phyloP scores from a whole-genome alignment of 2,888 invertebrate genomes.

The Melieria crassipennis region DNA sequence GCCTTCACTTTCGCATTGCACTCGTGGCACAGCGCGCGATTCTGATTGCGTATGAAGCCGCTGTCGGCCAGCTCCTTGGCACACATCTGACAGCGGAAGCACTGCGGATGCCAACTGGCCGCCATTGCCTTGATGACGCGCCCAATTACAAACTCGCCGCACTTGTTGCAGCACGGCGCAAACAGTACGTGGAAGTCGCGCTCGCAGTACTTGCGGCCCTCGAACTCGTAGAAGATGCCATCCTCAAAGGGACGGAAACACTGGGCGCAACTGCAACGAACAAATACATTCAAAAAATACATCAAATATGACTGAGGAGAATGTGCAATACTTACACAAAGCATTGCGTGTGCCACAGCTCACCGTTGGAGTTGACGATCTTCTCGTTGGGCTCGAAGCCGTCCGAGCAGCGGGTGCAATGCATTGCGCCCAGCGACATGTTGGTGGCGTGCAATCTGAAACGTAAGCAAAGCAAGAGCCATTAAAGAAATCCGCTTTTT shows the following conservation, averaged over 20 bases:
- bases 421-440: conserved; percentile 92
- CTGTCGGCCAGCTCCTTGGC: conserved; percentile 91
- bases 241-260: conserved; percentile 98
- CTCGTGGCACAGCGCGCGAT: conserved; percentile 88
- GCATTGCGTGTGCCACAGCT: conserved; percentile 98
- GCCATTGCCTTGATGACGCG: conserved; percentile 99
- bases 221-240: conserved; percentile 98
- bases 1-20: conserved; percentile 98
- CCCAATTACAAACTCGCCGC: conserved; percentile 95
- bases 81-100: conserved; percentile 97
- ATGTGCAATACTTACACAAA: conserved; percentile 88
- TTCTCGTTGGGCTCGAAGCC: conserved; percentile 97
- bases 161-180: conserved; percentile 91
- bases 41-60: conserved; percentile 93
- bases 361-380: conserved; percentile 98
- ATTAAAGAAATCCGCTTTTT: too few relatives aligned
- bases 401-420: conserved; percentile 94
- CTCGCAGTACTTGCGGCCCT: conserved; percentile 98
- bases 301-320: background rate
- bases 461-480: conserved; percentile 20
- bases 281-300: background rate
- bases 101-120: conserved; percentile 97
- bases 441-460: conserved; percentile 62
- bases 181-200: conserved; percentile 98
- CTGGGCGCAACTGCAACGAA: conserved; percentile 85